Evolutionary conservation across 2,888 invertebrate species (phyloP).

Genomic region (Drosophila falleni): DNA sequence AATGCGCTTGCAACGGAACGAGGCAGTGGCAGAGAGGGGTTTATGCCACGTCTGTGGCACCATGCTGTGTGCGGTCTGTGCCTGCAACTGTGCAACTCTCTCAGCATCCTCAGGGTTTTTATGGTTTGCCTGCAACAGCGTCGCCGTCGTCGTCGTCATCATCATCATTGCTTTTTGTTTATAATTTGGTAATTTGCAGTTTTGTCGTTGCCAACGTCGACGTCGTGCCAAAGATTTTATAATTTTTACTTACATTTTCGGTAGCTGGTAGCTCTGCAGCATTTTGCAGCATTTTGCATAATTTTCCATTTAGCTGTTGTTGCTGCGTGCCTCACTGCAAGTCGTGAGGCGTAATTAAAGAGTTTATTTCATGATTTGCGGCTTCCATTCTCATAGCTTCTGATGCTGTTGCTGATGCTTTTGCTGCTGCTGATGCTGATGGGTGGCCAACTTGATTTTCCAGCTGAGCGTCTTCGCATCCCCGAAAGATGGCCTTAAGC

Average conservation of each 20-base stretch:
- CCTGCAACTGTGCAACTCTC: conserved; percentile 15
- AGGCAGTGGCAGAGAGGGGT: not conserved
- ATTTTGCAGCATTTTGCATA: conserved; percentile 70
- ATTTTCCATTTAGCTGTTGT: conserved; percentile 74
- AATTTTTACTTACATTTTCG: conserved; percentile 74
- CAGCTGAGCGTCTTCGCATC: conserved; percentile 72
- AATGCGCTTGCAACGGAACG: conserved; percentile 54
- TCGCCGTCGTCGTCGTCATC: conserved; percentile 30
- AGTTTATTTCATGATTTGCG: conserved; percentile 80
- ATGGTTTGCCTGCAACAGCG: conserved; percentile 26
- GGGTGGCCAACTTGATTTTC: conserved; percentile 79
- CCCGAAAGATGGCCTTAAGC: conserved; percentile 66
- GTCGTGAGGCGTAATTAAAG: conserved; percentile 81
- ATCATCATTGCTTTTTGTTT: conserved; percentile 62
- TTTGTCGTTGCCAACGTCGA: conserved; percentile 69
- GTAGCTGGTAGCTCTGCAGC: conserved; percentile 56
- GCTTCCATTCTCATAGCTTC: conserved; percentile 38
- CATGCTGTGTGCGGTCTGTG: conserved; percentile 66
- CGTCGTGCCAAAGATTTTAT: conserved; percentile 79
- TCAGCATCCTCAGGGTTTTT: conserved; percentile 58
- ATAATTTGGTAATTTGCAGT: conserved; percentile 80
- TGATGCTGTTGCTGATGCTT: conserved; percentile 7
- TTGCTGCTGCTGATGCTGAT: conserved; percentile 31
- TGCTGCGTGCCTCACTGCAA: conserved; percentile 37
- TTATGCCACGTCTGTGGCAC: conserved; percentile 38